phyloP scores from a whole-genome alignment of 2,888 invertebrate species.

The Axea sp. region DNA sequence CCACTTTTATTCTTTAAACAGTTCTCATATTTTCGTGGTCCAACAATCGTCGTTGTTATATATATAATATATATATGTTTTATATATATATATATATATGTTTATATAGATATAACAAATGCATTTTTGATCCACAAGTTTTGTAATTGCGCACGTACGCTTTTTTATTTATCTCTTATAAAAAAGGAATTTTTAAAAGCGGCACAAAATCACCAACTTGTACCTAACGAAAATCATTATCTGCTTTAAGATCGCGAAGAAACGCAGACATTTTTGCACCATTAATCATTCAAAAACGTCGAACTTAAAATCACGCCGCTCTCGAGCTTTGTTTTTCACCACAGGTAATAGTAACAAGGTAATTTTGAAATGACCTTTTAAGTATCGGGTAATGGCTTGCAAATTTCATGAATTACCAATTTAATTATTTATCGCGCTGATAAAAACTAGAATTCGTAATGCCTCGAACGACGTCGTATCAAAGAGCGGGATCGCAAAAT shows the following conservation, averaged over 20 bases:
- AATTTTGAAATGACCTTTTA: constrained; percentile 23
- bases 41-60: too few relatives aligned
- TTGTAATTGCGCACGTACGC: too few relatives aligned
- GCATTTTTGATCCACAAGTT: too few relatives aligned
- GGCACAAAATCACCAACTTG: not conserved
- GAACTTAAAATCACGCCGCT: constrained; percentile 32
- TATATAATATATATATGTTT: too few relatives aligned
- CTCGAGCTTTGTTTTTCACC: constrained; percentile 20
- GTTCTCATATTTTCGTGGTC: too few relatives aligned
- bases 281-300: constrained; percentile 50
- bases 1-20: too few relatives aligned
- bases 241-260: constrained; percentile 22
- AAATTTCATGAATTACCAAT: not conserved
- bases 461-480: too few relatives aligned
- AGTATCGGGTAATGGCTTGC: constrained; percentile 12
- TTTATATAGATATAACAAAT: too few relatives aligned
- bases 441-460: too few relatives aligned
- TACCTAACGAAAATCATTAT: constrained; percentile 7
- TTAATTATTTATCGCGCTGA: not conserved
- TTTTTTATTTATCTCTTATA: too few relatives aligned
- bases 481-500: too few relatives aligned
- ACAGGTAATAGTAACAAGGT: constrained; percentile 15
- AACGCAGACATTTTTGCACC: constrained; percentile 31
- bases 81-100: too few relatives aligned
- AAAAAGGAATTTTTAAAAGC: not conserved